These are phyloP conservation scores for Cyanoderma ruficeps DNA, from an alignment of 2,113 vertebrate species.

Conservation along the genomic window DNA sequence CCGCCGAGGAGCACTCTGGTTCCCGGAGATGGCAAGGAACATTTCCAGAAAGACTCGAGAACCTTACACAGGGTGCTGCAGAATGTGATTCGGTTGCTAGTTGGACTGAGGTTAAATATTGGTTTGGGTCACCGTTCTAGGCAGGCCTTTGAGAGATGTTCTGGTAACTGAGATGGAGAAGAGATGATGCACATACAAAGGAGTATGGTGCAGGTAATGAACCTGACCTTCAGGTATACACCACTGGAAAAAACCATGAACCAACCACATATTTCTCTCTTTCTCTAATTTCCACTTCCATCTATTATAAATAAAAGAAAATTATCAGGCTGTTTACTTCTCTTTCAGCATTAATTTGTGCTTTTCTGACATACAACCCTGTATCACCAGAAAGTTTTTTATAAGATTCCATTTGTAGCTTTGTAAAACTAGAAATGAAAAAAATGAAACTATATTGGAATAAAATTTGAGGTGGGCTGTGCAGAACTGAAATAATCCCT, in stretches of 20 bases:
- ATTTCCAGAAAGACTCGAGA: neutral
- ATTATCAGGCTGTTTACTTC: neutral
- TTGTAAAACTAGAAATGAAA: neutral
- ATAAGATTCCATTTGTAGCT: neutral
- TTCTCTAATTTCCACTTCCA: neutral
- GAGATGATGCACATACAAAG: neutral
- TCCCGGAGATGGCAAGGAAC: accelerated
- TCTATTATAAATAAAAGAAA: neutral
- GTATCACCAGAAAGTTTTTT: neutral
- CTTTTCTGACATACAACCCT: neutral
- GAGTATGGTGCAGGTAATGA: neutral
- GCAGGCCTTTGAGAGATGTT: neutral
- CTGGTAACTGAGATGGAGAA: neutral
- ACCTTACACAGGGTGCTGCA: too few species aligned
- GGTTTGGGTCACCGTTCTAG: neutral
- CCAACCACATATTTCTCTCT: neutral
- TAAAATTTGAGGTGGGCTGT: neutral
- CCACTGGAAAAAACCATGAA: neutral
- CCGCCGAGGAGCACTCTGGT: accelerated
- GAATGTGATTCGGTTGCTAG: neutral
- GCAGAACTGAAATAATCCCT: neutral
- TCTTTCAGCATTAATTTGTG: neutral
- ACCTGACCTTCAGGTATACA: neutral
- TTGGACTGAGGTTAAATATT: neutral
- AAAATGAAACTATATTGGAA: neutral